These are phyloP conservation scores for Antrozous pallidus DNA, from an alignment of 2,797 vertebrate genomes.

Conservation along the genomic window DNA sequence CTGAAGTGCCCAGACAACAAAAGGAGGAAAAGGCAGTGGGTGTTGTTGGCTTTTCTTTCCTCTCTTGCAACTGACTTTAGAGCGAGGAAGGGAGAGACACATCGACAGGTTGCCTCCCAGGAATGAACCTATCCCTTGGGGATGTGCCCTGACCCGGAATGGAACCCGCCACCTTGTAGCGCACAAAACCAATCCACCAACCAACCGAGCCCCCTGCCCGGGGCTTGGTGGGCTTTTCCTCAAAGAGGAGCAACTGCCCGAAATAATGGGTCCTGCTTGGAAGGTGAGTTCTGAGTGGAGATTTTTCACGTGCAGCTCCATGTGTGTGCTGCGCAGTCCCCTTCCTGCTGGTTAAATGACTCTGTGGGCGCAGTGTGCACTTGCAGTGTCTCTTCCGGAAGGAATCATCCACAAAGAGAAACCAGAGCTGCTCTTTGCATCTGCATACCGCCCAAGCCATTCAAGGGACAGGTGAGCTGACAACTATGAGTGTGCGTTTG, in stretches of 20 bases:
- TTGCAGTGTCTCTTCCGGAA: background rate
- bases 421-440: background rate
- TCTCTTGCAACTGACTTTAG: background rate
- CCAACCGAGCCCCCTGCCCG: background rate
- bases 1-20: background rate
- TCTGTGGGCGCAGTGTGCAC: background rate
- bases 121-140: background rate
- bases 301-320: slow-evolving; percentile 1
- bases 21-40: background rate
- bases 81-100: background rate
- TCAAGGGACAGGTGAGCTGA: background rate
- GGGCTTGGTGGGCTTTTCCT: background rate
- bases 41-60: background rate
- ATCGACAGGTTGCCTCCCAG: background rate
- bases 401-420: background rate
- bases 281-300: slow-evolving; percentile 11
- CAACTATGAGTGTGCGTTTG: background rate
- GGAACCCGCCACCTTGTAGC: background rate
- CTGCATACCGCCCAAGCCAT: background rate
- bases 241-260: background rate
- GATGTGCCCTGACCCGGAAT: background rate
- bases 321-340: background rate
- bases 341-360: background rate
- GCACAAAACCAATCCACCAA: background rate
- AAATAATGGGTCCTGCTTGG: background rate